Conservation (phyloP, 2,113 vertebrate species). For the Phalacrocorax carbo region DNA sequence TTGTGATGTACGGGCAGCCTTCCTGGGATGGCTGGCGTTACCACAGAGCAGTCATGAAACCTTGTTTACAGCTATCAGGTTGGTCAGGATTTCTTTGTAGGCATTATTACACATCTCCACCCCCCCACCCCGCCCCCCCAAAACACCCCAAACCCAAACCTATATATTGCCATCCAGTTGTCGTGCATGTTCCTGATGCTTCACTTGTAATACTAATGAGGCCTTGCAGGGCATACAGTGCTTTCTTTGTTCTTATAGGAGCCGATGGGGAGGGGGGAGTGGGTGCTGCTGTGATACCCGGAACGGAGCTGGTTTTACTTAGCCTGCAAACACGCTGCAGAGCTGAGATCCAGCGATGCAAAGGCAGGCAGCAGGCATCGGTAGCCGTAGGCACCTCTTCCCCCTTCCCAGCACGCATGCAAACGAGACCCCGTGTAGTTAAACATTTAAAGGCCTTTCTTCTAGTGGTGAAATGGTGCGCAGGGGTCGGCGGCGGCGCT, state of each 20-base stretch:
- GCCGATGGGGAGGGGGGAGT: background rate
- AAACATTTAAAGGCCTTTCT: background rate
- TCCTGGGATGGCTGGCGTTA: background rate
- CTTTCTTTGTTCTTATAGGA: slow-evolving; percentile 26
- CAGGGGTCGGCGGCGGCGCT: background rate
- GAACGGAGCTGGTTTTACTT: background rate
- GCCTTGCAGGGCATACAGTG: background rate
- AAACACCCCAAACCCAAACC: no score
- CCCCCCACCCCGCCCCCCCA: no score
- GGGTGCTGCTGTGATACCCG: background rate
- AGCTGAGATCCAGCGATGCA: fast-evolving
- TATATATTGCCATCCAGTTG: background rate
- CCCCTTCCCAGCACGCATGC: background rate
- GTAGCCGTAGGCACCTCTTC: background rate
- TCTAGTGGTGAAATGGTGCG: background rate
- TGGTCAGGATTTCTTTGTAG: background rate
- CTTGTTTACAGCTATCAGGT: background rate
- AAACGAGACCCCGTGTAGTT: background rate
- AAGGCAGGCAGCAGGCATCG: background rate
- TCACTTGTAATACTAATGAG: slow-evolving; percentile 1
- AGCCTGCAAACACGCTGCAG: background rate
- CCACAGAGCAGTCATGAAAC: background rate
- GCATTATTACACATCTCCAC: background rate
- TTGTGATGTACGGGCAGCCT: background rate
- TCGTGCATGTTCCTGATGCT: background rate